A percentile compares a stretch with the other conserved stretches of the same genome.
These are phyloP conservation scores for Hartigia nigra DNA, from an alignment of 2,888 invertebrate genomes.

Conservation along the genomic window DNA sequence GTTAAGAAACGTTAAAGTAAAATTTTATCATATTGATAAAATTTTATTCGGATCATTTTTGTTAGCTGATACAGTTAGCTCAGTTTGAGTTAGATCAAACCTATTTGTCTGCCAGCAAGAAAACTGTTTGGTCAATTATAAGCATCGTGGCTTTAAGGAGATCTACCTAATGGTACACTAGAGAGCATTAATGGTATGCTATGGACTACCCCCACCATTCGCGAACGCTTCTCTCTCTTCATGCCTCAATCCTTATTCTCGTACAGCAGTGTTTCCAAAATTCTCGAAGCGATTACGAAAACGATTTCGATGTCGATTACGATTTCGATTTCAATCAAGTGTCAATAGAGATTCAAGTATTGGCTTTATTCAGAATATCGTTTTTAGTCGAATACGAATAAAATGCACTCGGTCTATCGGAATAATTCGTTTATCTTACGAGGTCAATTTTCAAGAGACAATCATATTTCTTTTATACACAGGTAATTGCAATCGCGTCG, in stretches of 20 bases:
- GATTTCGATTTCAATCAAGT: too few species aligned
- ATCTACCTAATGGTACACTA: too few species aligned
- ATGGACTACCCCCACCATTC: too few species aligned
- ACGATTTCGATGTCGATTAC: too few species aligned
- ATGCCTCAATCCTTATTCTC: too few species aligned
- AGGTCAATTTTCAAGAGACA: background rate
- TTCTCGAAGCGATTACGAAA: too few species aligned
- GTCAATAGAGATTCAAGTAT: background rate
- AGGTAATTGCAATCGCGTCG: background rate
- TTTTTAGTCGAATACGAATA: background rate
- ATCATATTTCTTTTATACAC: background rate
- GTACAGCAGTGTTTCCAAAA: too few species aligned
- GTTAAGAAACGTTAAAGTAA: too few species aligned
- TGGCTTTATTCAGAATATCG: background rate
- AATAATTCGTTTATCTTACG: background rate
- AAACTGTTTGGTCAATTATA: background rate
- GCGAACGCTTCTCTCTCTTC: too few species aligned
- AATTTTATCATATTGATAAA: too few species aligned
- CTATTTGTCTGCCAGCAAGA: background rate
- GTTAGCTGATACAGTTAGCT: background rate
- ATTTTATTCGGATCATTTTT: background rate
- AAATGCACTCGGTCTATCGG: background rate
- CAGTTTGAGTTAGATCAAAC: background rate
- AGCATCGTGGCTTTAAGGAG: background rate
- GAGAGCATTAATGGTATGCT: too few species aligned